Conservation (phyloP, 1,140 invertebrate genomes). For the Drosophila ohnishii region DNA sequence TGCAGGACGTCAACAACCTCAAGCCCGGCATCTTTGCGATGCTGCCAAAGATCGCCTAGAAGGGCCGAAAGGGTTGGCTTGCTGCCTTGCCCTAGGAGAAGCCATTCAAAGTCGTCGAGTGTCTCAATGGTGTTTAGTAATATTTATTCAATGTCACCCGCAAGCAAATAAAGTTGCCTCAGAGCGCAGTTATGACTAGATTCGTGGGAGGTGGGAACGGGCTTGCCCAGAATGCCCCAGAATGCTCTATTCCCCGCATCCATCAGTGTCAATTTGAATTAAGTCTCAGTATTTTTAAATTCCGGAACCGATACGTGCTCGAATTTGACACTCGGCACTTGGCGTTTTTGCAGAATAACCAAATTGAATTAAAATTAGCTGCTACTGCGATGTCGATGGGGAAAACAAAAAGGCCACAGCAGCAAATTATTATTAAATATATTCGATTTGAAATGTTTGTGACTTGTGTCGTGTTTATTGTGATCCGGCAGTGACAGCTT, state of each 20-base stretch:
- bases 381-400: slow-evolving; percentile 2
- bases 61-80: not conserved
- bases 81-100: not conserved
- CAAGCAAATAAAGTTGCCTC: slow-evolving; percentile 42
- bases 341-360: slow-evolving; percentile 48
- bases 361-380: slow-evolving; percentile 70
- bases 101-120: slow-evolving; percentile 26
- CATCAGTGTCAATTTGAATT: slow-evolving; percentile 60
- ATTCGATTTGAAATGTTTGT: slow-evolving; percentile 72
- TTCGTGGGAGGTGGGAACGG: not conserved
- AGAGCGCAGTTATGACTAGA: slow-evolving; percentile 3
- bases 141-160: slow-evolving; percentile 36
- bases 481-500: slow-evolving; percentile 61
- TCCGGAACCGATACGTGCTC: slow-evolving; percentile 18
- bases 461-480: slow-evolving; percentile 68
- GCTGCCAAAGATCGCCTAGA: slow-evolving; percentile 60
- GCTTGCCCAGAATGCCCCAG: slow-evolving; percentile 14
- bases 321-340: slow-evolving; percentile 18
- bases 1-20: slow-evolving; percentile 74
- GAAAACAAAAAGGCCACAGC: slow-evolving; percentile 20
- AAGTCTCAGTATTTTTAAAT: slow-evolving; percentile 49
- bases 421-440: slow-evolving; percentile 76
- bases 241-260: slow-evolving; percentile 27
- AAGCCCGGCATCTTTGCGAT: slow-evolving; percentile 76
- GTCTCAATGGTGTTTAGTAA: slow-evolving; percentile 62